These are phyloP conservation scores for Pagrus major DNA, from an alignment of 2,113 vertebrate genomes.

Conservation along the genomic window DNA sequence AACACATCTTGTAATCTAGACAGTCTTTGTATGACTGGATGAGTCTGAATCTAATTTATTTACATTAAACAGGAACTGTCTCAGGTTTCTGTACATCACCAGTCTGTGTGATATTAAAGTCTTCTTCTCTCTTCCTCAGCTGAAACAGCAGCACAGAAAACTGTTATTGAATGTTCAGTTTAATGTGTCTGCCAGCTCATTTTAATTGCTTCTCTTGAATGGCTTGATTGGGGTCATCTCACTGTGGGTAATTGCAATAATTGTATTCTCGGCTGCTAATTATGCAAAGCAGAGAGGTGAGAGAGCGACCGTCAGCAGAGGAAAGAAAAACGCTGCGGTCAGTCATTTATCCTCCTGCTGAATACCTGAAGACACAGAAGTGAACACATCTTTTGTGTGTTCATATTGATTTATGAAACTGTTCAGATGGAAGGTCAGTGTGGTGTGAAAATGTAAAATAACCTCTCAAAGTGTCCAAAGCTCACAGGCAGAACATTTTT, in stretches of 20 bases:
- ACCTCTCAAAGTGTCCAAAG: too few relatives aligned
- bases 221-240: constrained; percentile 68
- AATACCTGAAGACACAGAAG: background rate
- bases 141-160: background rate
- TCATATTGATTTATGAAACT: background rate
- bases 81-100: too few relatives aligned
- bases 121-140: background rate
- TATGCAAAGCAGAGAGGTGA: constrained; percentile 28
- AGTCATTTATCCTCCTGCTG: constrained; percentile 2
- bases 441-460: too few relatives aligned
- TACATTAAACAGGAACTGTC: too few relatives aligned
- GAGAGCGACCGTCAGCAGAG: background rate
- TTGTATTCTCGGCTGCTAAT: constrained; percentile 47
- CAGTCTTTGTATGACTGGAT: too few relatives aligned
- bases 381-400: too few relatives aligned
- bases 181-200: constrained; percentile 11
- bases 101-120: too few relatives aligned
- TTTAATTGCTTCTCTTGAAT: constrained; percentile 41
- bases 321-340: background rate
- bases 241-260: constrained; percentile 53
- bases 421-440: background rate
- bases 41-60: too few relatives aligned
- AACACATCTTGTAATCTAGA: too few relatives aligned
- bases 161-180: background rate
- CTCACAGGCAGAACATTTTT: too few relatives aligned